Conservation (phyloP, 2,797 vertebrate genomes). For the Pempheris klunzingeri region DNA sequence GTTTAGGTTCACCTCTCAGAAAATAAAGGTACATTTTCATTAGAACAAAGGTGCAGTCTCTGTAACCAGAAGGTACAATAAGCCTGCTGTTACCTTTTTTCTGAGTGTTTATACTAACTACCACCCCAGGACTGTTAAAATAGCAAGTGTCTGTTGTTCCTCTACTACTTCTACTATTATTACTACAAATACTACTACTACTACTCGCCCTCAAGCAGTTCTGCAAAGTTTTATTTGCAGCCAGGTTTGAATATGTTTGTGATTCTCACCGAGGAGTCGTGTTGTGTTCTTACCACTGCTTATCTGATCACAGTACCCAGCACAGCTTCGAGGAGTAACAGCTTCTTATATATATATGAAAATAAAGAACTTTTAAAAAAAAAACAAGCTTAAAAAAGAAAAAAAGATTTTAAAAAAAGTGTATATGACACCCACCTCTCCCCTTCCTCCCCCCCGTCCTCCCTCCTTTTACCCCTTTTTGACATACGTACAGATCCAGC, state of each 20-base stretch:
- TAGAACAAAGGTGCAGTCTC: slow-evolving; percentile 50
- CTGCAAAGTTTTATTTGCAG: slow-evolving; percentile 91
- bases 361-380: slow-evolving; percentile 47
- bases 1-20: slow-evolving; percentile 28
- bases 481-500: slow-evolving; percentile 90
- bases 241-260: slow-evolving; percentile 80
- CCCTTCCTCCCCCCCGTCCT: background rate
- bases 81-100: slow-evolving; percentile 39
- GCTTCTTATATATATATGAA: slow-evolving; percentile 63
- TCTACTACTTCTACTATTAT: slow-evolving; percentile 34
- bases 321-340: slow-evolving; percentile 77
- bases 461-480: slow-evolving; percentile 68
- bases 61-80: slow-evolving; percentile 35
- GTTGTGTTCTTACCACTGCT: slow-evolving; percentile 80
- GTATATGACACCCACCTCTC: slow-evolving; percentile 61
- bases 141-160: slow-evolving; percentile 74
- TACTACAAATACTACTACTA: slow-evolving; percentile 38
- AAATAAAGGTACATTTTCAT: slow-evolving; percentile 30
- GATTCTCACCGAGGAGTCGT: slow-evolving; percentile 82
- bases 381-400: slow-evolving; percentile 10
- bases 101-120: slow-evolving; percentile 48
- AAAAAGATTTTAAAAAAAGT: slow-evolving; percentile 56
- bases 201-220: slow-evolving; percentile 67
- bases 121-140: slow-evolving; percentile 80
- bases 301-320: slow-evolving; percentile 78